A percentile compares a stretch with the other conserved stretches of the same genome.
Evolutionary conservation across 2,888 invertebrate species (phyloP).

Genomic region (Melieria crassipennis): DNA sequence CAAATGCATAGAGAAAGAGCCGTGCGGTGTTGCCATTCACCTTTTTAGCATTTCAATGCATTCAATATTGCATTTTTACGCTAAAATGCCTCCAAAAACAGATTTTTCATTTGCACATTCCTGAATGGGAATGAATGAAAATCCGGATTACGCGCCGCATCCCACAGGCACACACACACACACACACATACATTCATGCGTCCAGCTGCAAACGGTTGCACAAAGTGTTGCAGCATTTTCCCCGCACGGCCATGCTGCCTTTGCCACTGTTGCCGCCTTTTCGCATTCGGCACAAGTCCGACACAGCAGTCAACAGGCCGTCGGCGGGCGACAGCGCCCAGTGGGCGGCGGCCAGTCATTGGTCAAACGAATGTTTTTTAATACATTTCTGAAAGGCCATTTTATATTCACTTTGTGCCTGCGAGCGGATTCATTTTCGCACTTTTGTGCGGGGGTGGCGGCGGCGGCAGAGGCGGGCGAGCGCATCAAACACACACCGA

Average conservation of each 20-base stretch:
- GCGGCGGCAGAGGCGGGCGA: slow-evolving; percentile 2
- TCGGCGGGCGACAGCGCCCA: neutral
- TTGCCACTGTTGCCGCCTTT: slow-evolving; percentile 14
- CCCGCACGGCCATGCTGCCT: neutral
- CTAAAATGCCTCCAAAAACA: slow-evolving; percentile 64
- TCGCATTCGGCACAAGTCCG: slow-evolving; percentile 40
- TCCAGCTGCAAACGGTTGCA: neutral
- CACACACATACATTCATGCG: slow-evolving; percentile 3
- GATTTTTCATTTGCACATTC: slow-evolving; percentile 62
- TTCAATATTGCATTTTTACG: slow-evolving; percentile 64
- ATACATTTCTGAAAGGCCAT: slow-evolving; percentile 52
- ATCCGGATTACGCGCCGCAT: slow-evolving; percentile 57
- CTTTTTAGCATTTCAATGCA: slow-evolving; percentile 57
- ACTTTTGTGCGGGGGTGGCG: slow-evolving; percentile 23
- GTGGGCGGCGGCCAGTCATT: slow-evolving; percentile 24
- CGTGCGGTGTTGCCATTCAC: slow-evolving; percentile 19
- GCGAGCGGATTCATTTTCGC: slow-evolving; percentile 37
- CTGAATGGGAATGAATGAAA: slow-evolving; percentile 53
- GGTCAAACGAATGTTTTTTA: slow-evolving; percentile 43
- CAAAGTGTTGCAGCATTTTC: neutral
- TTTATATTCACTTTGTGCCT: slow-evolving; percentile 54
- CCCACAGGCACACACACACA: slow-evolving; percentile 51
- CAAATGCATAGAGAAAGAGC: too few species aligned
- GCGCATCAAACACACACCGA: slow-evolving; percentile 2
- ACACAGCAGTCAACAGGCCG: slow-evolving; percentile 42